These are phyloP conservation scores for Drosophila novamexicana DNA, from an alignment of 1,140 invertebrate species.

Conservation along the genomic window DNA sequence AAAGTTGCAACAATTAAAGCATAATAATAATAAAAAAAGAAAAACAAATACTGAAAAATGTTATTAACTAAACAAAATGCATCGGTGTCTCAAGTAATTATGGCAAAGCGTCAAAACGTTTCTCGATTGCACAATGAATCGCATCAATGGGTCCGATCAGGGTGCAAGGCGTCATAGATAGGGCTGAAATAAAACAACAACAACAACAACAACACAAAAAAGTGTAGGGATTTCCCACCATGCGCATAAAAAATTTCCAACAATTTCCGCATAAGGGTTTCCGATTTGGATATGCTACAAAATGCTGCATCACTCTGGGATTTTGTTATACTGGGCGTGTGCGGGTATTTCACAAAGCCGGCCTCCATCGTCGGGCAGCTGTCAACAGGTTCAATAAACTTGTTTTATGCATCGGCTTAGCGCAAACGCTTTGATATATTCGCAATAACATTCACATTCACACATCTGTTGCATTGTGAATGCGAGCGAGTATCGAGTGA, in stretches of 20 bases:
- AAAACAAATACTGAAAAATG: background rate
- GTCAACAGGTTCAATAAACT: constrained; percentile 76
- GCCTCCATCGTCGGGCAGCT: constrained; percentile 17
- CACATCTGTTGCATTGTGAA: constrained; percentile 7
- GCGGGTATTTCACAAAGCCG: constrained; percentile 20
- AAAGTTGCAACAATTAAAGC: constrained; percentile 20
- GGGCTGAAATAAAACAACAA: no score
- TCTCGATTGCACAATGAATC: constrained; percentile 28
- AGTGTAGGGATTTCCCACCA: background rate
- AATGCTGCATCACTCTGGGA: no score
- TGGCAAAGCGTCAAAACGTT: background rate
- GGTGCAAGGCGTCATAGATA: background rate
- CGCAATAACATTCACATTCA: background rate
- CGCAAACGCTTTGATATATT: background rate
- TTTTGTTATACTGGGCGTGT: background rate
- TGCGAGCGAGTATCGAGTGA: background rate
- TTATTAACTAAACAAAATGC: constrained; percentile 31
- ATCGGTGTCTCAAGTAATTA: background rate
- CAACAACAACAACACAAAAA: no score
- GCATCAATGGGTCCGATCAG: constrained; percentile 33
- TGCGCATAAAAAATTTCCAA: background rate
- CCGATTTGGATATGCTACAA: background rate
- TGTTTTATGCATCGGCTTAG: constrained; percentile 51
- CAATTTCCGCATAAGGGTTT: constrained; percentile 16
- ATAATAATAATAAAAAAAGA: background rate